Evolutionary conservation across 2,113 vertebrate genomes (phyloP), one percentile per base, ranked within the genome.

Genomic region (Terrapene triunguis): DNA sequence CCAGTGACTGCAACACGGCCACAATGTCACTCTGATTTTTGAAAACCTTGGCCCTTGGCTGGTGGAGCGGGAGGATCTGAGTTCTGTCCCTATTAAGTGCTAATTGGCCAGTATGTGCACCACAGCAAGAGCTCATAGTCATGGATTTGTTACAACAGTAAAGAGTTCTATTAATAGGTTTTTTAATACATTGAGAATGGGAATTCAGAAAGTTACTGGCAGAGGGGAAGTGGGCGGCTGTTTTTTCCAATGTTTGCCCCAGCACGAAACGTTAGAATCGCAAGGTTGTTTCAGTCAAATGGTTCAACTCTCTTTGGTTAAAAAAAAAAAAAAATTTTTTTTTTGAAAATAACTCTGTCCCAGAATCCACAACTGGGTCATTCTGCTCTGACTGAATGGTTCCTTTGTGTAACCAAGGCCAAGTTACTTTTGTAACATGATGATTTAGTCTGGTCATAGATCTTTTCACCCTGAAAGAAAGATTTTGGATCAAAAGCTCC

Each of bases 331-430:
- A 6, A 16, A 42, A 42, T 42, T 13, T 13, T 14, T 50, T 50
- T 50, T 50, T 14, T n/a, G 47, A 89, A 92, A 96, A 84, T 83
- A 94, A 81, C 89, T 85, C 86, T 65, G 83, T 38, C 80, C 83
- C 3, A 22, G 1, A 92, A 57, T 24, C 87, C 54, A 90, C 92
- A 95, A 90, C 81, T 92, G 94, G 87, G 84, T 94, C 89, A 47
- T 87, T 96, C 90, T 94, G 69, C 88, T 90, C 88, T 25, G 79
- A 38, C 85, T 97, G 93, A 97, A 97, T 92, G 95, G 81, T 62
- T 88, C 89, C 95, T 98, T 97, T 98, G 96, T 98, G 88, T 47
- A 48, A 27, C 90, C 57, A 48, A 79, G 53, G 69, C 91, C 85
- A 74, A 84, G 89, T 90, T 92, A 94, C 95, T 89, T 82, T 95